Evolutionary conservation across 2,797 vertebrate species (phyloP).

Genomic region (Brachymystax lenok): DNA sequence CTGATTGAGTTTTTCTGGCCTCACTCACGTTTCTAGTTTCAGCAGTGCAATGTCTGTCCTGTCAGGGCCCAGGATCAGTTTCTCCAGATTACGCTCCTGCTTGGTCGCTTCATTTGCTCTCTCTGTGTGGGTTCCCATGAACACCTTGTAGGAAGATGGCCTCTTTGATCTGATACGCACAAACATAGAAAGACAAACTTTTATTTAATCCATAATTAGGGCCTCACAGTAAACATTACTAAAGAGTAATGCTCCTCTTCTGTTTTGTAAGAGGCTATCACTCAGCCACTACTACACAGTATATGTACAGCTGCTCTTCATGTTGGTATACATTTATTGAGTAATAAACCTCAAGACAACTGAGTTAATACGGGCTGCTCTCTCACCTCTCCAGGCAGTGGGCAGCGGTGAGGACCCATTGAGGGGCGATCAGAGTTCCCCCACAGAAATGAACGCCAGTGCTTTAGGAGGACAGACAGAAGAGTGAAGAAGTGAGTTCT

Average conservation of each 20-base stretch:
- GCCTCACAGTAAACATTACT: background rate
- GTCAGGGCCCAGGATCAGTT: constrained; percentile 73
- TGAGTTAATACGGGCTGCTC: background rate
- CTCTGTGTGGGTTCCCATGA: constrained; percentile 82
- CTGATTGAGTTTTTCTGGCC: background rate
- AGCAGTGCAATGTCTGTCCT: constrained; percentile 87
- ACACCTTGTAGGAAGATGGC: constrained; percentile 76
- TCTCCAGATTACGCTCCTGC: constrained; percentile 74
- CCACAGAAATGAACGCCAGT: constrained; percentile 85
- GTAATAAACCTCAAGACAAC: background rate
- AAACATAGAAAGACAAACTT: background rate
- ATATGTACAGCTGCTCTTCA: background rate
- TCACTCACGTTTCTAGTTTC: constrained; percentile 46
- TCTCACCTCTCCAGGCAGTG: constrained; percentile 90
- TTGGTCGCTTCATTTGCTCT: constrained; percentile 56
- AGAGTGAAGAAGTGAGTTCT: background rate
- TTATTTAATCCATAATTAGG: background rate
- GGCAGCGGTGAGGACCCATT: constrained; percentile 93
- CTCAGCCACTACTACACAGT: background rate
- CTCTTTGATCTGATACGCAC: constrained; percentile 60
- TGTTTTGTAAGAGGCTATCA: background rate
- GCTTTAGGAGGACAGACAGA: constrained; percentile 58
- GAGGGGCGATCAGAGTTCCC: constrained; percentile 85
- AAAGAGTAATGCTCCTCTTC: background rate
- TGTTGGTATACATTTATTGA: background rate